phyloP scores from a whole-genome alignment of 2,113 vertebrate species.

The Phyllostomus hastatus region DNA sequence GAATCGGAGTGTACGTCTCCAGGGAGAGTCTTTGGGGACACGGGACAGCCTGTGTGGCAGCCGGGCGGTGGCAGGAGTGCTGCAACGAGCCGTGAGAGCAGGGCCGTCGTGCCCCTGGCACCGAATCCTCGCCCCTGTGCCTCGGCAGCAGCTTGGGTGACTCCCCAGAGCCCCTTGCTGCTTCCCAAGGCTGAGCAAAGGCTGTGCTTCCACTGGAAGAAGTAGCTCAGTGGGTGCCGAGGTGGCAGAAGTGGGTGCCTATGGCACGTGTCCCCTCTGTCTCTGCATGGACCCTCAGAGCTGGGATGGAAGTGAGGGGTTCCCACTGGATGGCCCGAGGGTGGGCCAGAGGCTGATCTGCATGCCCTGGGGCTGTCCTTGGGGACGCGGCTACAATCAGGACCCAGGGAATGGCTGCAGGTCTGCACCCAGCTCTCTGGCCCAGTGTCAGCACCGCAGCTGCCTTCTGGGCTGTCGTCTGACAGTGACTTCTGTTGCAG shows the following conservation, averaged over 20 bases:
- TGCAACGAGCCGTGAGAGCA: accelerated
- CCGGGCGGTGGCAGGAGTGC: background rate
- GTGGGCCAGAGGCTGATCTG: accelerated
- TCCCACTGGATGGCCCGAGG: background rate
- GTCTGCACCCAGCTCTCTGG: accelerated
- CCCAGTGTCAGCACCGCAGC: accelerated
- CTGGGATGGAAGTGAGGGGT: accelerated
- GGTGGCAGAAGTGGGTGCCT: background rate
- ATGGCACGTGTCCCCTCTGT: background rate
- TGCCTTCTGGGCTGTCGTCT: accelerated
- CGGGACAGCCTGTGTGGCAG: accelerated
- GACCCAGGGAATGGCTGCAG: accelerated
- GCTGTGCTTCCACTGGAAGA: background rate
- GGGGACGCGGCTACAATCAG: background rate
- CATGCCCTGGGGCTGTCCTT: accelerated
- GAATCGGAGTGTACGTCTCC: slow-evolving; percentile 73
- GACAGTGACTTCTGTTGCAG: background rate
- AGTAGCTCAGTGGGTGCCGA: accelerated
- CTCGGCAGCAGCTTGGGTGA: accelerated
- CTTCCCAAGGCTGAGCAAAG: background rate
- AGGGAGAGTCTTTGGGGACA: background rate
- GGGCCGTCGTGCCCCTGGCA: accelerated
- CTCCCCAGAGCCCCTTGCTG: accelerated
- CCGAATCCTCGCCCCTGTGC: background rate
- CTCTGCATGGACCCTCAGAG: background rate